A percentile compares a stretch with the other conserved stretches of the same genome.
phyloP scores from a whole-genome alignment of 2,888 invertebrate species.

The Frankliniella fusca region DNA sequence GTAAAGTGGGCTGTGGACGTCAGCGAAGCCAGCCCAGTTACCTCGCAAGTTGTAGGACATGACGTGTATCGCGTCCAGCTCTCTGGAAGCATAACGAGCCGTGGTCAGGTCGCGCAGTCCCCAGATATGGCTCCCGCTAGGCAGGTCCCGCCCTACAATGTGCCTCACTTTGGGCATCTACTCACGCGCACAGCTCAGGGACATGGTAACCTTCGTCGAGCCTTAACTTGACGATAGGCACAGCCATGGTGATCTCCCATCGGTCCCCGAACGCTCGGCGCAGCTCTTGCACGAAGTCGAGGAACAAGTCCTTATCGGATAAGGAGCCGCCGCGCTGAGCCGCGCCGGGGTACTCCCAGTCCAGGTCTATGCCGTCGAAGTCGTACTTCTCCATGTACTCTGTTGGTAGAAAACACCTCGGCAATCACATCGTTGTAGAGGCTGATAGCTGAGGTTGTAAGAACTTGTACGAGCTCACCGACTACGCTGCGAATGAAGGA shows the following conservation, averaged over 20 bases:
- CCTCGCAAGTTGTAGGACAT: constrained; percentile 84
- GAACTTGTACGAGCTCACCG: constrained; percentile 50
- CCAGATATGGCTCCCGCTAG: neutral
- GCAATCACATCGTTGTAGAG: too few relatives aligned
- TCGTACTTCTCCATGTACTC: constrained; percentile 70
- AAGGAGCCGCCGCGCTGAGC: constrained; percentile 79
- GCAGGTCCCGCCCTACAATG: neutral
- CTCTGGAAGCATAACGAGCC: constrained; percentile 49
- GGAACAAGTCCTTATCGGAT: constrained; percentile 77
- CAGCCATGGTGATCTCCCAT: constrained; percentile 88
- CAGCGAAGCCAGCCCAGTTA: constrained; percentile 88
- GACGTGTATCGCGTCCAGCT: constrained; percentile 75
- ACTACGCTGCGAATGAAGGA: constrained; percentile 72
- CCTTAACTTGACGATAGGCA: constrained; percentile 80
- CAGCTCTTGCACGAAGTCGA: constrained; percentile 77
- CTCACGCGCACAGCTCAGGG: constrained; percentile 81
- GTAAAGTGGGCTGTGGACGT: constrained; percentile 81
- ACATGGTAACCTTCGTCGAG: constrained; percentile 88
- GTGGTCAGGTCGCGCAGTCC: neutral
- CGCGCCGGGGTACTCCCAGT: constrained; percentile 90
- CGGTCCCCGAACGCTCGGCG: constrained; percentile 71
- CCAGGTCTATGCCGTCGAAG: constrained; percentile 82
- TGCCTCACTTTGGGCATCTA: constrained; percentile 37
- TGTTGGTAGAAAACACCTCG: constrained; percentile 42
- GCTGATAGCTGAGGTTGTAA: too few relatives aligned